A percentile compares a stretch with the other conserved stretches of the same genome.
These are phyloP conservation scores for Apodemus sylvaticus DNA, from an alignment of 2,113 vertebrate species.

Conservation along the genomic window DNA sequence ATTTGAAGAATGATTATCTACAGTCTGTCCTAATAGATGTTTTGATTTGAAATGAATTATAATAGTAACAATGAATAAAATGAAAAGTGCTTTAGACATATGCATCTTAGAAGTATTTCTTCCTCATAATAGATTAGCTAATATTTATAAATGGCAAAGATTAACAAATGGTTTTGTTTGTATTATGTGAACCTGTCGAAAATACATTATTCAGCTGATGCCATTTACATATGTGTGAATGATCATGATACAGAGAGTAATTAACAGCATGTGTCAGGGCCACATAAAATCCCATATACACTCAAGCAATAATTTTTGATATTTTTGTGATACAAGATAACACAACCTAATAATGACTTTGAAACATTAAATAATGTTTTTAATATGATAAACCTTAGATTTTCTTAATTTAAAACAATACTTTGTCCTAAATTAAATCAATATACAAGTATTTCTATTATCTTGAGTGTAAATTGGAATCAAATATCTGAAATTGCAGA, in stretches of 20 bases:
- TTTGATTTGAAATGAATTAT: neutral
- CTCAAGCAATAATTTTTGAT: neutral
- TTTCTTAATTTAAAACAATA: neutral
- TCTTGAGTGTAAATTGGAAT: neutral
- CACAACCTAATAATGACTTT: neutral
- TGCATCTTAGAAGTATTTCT: neutral
- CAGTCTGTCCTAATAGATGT: neutral
- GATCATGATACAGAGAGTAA: neutral
- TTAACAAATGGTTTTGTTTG: neutral
- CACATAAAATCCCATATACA: neutral
- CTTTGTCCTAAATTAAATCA: neutral
- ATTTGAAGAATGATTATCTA: neutral
- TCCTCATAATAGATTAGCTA: neutral
- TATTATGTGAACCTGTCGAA: neutral
- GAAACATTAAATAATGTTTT: neutral
- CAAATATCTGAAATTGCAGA: neutral
- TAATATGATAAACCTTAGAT: neutral
- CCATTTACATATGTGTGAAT: neutral
- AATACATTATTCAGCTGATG: neutral
- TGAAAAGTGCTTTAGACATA: neutral
- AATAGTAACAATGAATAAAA: neutral
- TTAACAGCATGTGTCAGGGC: neutral
- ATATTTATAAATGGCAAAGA: slow-evolving; percentile 8
- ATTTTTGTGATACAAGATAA: no score
- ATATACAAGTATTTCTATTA: neutral